Conservation (phyloP, 2,888 invertebrate genomes). For the Tromatobia lineatoria region DNA sequence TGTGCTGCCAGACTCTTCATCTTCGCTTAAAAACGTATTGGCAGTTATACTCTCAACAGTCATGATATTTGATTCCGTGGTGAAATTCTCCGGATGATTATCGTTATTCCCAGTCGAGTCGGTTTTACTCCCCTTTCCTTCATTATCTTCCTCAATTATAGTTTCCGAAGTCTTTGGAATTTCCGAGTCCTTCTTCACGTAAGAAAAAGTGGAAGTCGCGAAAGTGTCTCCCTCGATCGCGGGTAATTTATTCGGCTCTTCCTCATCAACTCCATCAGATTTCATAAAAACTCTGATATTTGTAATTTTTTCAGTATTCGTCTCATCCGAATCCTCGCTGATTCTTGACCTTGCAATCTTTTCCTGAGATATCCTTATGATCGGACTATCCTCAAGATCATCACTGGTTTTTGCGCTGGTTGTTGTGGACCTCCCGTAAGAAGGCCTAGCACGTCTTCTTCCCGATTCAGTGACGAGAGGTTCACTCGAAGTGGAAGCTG, state of each 20-base stretch:
- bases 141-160: not conserved
- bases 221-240: not conserved
- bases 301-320: slow-evolving; percentile 67
- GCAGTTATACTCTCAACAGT: slow-evolving; percentile 15
- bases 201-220: not conserved
- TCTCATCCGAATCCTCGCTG: slow-evolving; percentile 56
- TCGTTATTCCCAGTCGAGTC: not conserved
- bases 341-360: slow-evolving; percentile 52
- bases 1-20: not conserved
- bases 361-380: slow-evolving; percentile 73
- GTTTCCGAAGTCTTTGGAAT: not conserved
- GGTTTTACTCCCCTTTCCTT: not conserved
- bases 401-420: slow-evolving; percentile 18
- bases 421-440: slow-evolving; percentile 28
- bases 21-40: slow-evolving; percentile 1
- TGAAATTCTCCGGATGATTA: slow-evolving; percentile 2
- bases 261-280: slow-evolving; percentile 62
- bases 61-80: slow-evolving; percentile 39
- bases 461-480: slow-evolving; percentile 37
- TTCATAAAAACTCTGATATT: slow-evolving; percentile 75
- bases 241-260: slow-evolving; percentile 42
- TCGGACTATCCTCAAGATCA: slow-evolving; percentile 73
- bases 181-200: slow-evolving; percentile 16
- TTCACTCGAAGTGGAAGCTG: slow-evolving; percentile 13
- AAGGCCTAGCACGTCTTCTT: slow-evolving; percentile 58